These are phyloP conservation scores for Meliscaeva auricollis DNA, from an alignment of 2,888 invertebrate genomes.

Conservation along the genomic window DNA sequence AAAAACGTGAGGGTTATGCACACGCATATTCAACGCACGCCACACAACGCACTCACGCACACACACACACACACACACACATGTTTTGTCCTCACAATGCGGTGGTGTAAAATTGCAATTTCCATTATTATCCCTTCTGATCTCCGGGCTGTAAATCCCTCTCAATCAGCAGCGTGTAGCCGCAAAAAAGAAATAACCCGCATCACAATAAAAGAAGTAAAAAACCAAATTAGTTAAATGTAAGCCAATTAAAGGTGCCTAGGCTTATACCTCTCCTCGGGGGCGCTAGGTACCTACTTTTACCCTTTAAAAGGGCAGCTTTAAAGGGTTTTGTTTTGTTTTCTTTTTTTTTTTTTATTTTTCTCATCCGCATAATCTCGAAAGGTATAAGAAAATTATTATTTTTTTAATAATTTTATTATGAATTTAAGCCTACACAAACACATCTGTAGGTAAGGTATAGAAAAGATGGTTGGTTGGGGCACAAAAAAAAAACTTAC, in stretches of 20 bases:
- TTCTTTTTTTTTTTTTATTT: neutral
- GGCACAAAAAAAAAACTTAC: neutral
- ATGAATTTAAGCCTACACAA: neutral
- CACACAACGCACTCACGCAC: slow-evolving; percentile 13
- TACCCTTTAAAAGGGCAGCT: neutral
- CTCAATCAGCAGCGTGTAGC: neutral
- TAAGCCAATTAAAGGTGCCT: slow-evolving; percentile 18
- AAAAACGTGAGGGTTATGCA: neutral
- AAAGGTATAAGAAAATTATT: slow-evolving; percentile 1
- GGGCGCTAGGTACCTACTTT: neutral
- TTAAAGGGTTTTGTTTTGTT: neutral
- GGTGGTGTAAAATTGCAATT: slow-evolving; percentile 64
- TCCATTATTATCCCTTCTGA: slow-evolving; percentile 24
- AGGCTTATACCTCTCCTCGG: no score
- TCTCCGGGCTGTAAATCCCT: neutral
- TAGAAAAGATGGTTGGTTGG: neutral
- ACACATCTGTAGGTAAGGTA: neutral
- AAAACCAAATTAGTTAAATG: slow-evolving; percentile 15
- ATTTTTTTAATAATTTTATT: slow-evolving; percentile 15
- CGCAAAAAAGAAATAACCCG: slow-evolving; percentile 17
- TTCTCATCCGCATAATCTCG: slow-evolving; percentile 19
- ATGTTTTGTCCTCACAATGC: slow-evolving; percentile 4
- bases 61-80: slow-evolving; percentile 25
- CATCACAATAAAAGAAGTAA: neutral
- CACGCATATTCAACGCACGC: neutral